Evolutionary conservation across 2,888 invertebrate genomes (phyloP).

Genomic region (Nudaria mundana): DNA sequence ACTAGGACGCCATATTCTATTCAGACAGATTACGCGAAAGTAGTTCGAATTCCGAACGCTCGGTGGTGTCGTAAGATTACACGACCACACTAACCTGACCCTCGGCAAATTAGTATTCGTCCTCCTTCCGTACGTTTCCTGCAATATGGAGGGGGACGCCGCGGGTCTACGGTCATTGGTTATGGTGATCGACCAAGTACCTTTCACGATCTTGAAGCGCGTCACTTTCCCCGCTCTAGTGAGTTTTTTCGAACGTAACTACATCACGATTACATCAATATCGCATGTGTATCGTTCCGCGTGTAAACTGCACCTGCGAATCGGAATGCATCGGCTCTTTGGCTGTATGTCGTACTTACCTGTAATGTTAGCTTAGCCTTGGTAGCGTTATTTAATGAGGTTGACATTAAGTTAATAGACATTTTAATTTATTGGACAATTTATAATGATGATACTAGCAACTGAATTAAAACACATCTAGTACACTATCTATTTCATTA

Average conservation of each 20-base stretch:
- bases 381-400: conserved; percentile 23
- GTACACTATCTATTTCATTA: too few relatives aligned
- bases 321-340: conserved; percentile 46
- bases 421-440: conserved; percentile 23
- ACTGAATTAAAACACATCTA: too few relatives aligned
- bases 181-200: conserved; percentile 67
- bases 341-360: conserved; percentile 18
- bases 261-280: conserved; percentile 76
- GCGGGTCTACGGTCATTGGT: conserved; percentile 53
- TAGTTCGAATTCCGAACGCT: conserved; percentile 75
- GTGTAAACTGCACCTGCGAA: conserved; percentile 59
- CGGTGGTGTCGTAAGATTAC: conserved; percentile 69
- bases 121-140: conserved; percentile 26
- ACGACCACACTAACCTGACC: conserved; percentile 51
- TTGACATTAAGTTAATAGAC: conserved; percentile 18
- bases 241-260: conserved; percentile 77
- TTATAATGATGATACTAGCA: too few relatives aligned
- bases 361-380: conserved; percentile 30
- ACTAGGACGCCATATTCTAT: conserved; percentile 65
- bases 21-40: conserved; percentile 76
- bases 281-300: conserved; percentile 69
- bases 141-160: conserved; percentile 39
- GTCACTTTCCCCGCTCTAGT: conserved; percentile 78
- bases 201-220: conserved; percentile 76
- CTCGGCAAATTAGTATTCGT: conserved; percentile 47